These are phyloP conservation scores for Dasypus novemcinctus DNA, from an alignment of 2,113 vertebrate genomes.

Conservation along the genomic window DNA sequence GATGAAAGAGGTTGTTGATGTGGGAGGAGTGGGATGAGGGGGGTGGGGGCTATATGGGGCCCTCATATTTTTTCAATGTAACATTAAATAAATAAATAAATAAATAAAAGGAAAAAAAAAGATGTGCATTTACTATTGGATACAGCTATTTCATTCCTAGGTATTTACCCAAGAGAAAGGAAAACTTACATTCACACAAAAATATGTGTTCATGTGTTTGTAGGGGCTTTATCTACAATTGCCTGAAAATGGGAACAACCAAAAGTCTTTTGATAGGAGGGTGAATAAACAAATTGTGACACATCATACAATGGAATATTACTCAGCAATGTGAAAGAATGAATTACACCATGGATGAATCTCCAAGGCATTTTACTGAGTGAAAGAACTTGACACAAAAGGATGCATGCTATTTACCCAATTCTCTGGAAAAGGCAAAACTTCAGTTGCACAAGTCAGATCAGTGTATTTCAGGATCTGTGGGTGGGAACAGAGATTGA, in stretches of 20 bases:
- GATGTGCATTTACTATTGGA: not conserved
- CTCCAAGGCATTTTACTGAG: accelerated
- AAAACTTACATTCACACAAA: not conserved
- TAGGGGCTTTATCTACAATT: not conserved
- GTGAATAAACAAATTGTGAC: not conserved
- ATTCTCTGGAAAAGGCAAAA: not conserved
- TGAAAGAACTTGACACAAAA: not conserved
- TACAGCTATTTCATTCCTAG: not conserved
- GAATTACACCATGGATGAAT: not conserved
- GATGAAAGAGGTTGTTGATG: no score
- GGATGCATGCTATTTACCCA: not conserved
- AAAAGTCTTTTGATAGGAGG: not conserved
- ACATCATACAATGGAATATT: not conserved
- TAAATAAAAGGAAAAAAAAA: no score
- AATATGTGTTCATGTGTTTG: not conserved
- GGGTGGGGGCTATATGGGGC: no score
- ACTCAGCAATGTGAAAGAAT: no score
- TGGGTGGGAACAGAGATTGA: not conserved
- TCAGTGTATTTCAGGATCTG: not conserved
- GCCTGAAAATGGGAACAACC: not conserved
- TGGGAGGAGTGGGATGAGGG: no score
- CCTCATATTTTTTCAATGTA: no score
- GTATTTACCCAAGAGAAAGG: not conserved
- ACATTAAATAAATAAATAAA: no score
- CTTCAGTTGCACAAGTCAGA: not conserved